Evolutionary conservation across 2,797 vertebrate species (phyloP).

Genomic region (Hippopotamyrus pictus): DNA sequence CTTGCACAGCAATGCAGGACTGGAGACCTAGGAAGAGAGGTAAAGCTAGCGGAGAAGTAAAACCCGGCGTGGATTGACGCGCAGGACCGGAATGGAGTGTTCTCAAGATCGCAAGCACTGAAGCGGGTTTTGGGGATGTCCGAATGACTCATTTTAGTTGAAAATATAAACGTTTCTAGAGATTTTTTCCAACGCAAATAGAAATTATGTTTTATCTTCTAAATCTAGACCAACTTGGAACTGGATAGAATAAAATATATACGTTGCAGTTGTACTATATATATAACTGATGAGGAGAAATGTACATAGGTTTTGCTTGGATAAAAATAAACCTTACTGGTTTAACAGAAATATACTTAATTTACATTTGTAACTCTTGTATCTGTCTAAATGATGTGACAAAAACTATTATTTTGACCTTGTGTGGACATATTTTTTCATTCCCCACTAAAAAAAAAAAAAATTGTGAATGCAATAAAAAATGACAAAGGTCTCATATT

Average conservation of each 20-base stretch:
- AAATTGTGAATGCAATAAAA: background rate
- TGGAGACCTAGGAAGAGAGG: slow-evolving; percentile 51
- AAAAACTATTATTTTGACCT: background rate
- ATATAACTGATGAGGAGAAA: background rate
- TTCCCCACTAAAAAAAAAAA: background rate
- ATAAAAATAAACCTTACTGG: background rate
- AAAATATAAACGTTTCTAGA: background rate
- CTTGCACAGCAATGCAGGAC: slow-evolving; percentile 67
- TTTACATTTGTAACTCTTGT: background rate
- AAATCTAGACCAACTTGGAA: background rate
- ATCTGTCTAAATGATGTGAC: background rate
- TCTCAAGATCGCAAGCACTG: slow-evolving; percentile 21
- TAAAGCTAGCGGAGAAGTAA: slow-evolving; percentile 51
- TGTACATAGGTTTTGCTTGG: background rate
- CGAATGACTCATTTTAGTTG: background rate
- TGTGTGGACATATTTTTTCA: background rate
- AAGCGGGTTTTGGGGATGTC: slow-evolving; percentile 15
- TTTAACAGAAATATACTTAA: background rate
- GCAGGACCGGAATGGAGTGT: slow-evolving; percentile 49
- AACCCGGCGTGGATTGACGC: slow-evolving; percentile 60
- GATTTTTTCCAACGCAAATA: background rate
- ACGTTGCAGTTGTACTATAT: background rate
- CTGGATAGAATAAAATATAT: background rate
- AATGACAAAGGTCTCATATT: background rate
- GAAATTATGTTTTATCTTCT: background rate